Conservation (phyloP, 2,797 vertebrate genomes). For the Phrynocephalus forsythii region DNA sequence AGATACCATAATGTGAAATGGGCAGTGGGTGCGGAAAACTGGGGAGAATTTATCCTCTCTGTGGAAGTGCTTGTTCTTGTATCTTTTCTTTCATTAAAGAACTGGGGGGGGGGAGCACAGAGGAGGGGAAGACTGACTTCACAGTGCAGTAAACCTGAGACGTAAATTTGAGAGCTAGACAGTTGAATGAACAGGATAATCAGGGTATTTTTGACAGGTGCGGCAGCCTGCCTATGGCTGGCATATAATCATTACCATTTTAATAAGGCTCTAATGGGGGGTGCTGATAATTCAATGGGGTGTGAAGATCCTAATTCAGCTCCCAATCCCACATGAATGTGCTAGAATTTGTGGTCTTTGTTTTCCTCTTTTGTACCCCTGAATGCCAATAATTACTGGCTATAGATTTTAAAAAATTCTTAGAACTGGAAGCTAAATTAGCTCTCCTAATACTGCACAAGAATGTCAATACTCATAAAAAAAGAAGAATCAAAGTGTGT, state of each 20-base stretch:
- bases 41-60: constrained; percentile 58
- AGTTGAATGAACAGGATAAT: constrained; percentile 84
- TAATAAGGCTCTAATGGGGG: constrained; percentile 86
- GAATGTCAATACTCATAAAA: constrained; percentile 84
- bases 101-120: background rate
- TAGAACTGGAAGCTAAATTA: constrained; percentile 85
- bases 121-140: constrained; percentile 65
- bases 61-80: constrained; percentile 72
- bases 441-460: constrained; percentile 84
- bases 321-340: constrained; percentile 86
- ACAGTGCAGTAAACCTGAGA: constrained; percentile 82
- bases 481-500: constrained; percentile 76
- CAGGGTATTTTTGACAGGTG: constrained; percentile 85
- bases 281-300: constrained; percentile 84
- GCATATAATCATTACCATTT: constrained; percentile 86
- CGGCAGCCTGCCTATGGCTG: constrained; percentile 81
- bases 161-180: constrained; percentile 78
- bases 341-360: constrained; percentile 85
- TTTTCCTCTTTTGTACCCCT: constrained; percentile 86
- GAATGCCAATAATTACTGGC: constrained; percentile 87
- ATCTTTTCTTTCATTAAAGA: constrained; percentile 71
- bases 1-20: constrained; percentile 59
- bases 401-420: constrained; percentile 85
- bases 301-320: constrained; percentile 85
- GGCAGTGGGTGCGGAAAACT: constrained; percentile 56